phyloP scores from a whole-genome alignment of 2,888 invertebrate species.

The Crematogaster levior region DNA sequence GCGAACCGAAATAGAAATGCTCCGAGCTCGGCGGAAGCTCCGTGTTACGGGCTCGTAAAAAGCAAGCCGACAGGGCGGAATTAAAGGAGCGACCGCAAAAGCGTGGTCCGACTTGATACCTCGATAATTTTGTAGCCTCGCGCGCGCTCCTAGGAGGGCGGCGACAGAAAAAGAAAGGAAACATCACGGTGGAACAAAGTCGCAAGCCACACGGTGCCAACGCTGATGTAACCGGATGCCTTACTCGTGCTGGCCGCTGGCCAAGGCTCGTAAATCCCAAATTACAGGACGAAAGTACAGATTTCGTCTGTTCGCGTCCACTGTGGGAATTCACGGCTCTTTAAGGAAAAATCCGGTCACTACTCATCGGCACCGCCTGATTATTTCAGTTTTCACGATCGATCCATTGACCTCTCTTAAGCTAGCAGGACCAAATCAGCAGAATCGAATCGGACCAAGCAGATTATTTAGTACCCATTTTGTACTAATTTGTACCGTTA shows the following conservation, averaged over 20 bases:
- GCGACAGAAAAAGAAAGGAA: constrained; percentile 32
- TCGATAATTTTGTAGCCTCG: constrained; percentile 39
- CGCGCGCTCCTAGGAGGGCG: neutral
- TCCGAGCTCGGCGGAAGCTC: neutral
- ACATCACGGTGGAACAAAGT: constrained; percentile 27
- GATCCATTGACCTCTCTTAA: too few species aligned
- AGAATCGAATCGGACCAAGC: too few species aligned
- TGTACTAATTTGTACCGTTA: too few species aligned
- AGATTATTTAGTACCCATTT: too few species aligned
- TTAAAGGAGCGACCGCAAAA: constrained; percentile 39
- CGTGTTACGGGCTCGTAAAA: constrained; percentile 37
- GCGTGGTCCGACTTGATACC: constrained; percentile 25
- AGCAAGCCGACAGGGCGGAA: constrained; percentile 30
- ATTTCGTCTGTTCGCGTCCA: constrained; percentile 61
- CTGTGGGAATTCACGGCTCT: constrained; percentile 28
- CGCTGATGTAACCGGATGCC: constrained; percentile 63
- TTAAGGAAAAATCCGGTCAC: constrained; percentile 18
- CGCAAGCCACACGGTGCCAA: constrained; percentile 35
- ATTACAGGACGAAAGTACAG: constrained; percentile 77
- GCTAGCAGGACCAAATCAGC: too few species aligned
- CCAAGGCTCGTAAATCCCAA: constrained; percentile 80
- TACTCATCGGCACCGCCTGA: constrained; percentile 6
- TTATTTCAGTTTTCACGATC: constrained; percentile 25
- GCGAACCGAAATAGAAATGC: constrained; percentile 7
- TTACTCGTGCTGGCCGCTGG: constrained; percentile 75